Percentiles rank a stretch among this genome's conserved stretches.
Evolutionary conservation across 2,888 invertebrate genomes (phyloP).

Genomic region (Amblyteles armatorius): DNA sequence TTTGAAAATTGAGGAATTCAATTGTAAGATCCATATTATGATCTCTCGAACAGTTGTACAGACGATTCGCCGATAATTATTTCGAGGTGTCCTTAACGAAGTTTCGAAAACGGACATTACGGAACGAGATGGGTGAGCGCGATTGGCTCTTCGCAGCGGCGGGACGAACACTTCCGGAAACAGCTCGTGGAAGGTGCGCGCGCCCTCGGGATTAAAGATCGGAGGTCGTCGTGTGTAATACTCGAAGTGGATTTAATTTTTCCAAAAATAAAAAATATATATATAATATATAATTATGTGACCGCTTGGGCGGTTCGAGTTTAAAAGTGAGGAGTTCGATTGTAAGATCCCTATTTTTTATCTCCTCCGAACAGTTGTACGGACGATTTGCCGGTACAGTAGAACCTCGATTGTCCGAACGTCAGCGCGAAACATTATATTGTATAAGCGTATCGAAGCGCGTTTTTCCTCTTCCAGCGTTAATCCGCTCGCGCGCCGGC

Average conservation of each 20-base stretch:
- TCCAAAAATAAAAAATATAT: constrained; percentile 33
- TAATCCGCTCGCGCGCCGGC: no score
- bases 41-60: constrained; percentile 10
- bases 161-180: background rate
- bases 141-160: background rate
- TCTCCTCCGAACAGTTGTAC: constrained; percentile 6
- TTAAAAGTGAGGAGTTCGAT: background rate
- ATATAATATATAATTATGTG: constrained; percentile 60
- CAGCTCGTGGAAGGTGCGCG: constrained; percentile 9
- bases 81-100: background rate
- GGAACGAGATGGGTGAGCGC: constrained; percentile 85
- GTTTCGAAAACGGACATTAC: constrained; percentile 87
- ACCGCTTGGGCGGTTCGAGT: background rate
- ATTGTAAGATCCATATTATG: background rate
- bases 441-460: no score
- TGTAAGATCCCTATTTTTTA: background rate
- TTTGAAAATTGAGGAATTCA: background rate
- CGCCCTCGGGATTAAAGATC: background rate
- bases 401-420: no score
- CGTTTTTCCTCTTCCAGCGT: no score
- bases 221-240: background rate
- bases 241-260: constrained; percentile 9
- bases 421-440: no score
- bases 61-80: background rate
- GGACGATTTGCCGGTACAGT: background rate